Conservation (phyloP, 2,797 vertebrate genomes). For the Glossophaga mutica region DNA sequence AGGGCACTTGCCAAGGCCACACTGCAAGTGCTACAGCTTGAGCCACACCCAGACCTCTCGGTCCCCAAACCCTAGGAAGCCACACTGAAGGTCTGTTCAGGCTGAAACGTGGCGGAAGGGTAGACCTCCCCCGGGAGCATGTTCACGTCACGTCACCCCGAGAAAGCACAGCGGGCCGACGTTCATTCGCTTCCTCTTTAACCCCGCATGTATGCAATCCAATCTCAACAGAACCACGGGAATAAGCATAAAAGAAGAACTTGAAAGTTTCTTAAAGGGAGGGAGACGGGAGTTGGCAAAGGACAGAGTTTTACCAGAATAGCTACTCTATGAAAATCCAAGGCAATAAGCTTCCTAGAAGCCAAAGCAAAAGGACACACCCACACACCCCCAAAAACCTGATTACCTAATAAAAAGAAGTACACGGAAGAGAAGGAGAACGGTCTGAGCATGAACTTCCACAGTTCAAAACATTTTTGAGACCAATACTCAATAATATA, state of each 20-base stretch:
- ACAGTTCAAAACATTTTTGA: neutral
- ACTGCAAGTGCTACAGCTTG: neutral
- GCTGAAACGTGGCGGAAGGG: accelerated
- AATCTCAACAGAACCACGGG: neutral
- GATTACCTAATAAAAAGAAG: neutral
- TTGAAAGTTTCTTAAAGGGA: neutral
- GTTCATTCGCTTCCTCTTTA: neutral
- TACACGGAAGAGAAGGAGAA: neutral
- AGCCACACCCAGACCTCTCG: neutral
- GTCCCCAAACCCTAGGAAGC: neutral
- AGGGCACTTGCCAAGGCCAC: neutral
- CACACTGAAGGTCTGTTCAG: accelerated
- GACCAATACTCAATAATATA: neutral
- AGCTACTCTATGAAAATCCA: neutral
- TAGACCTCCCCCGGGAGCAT: neutral
- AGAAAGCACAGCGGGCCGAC: neutral
- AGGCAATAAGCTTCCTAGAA: neutral
- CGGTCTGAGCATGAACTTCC: neutral
- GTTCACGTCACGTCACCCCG: accelerated
- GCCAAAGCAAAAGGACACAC: neutral
- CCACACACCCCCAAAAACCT: neutral
- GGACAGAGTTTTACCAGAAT: neutral
- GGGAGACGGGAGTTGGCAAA: neutral
- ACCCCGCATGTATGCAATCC: accelerated
- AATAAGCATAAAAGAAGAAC: neutral